Conservation (phyloP, 1,140 invertebrate genomes). For the Diploscapter pachys region DNA sequence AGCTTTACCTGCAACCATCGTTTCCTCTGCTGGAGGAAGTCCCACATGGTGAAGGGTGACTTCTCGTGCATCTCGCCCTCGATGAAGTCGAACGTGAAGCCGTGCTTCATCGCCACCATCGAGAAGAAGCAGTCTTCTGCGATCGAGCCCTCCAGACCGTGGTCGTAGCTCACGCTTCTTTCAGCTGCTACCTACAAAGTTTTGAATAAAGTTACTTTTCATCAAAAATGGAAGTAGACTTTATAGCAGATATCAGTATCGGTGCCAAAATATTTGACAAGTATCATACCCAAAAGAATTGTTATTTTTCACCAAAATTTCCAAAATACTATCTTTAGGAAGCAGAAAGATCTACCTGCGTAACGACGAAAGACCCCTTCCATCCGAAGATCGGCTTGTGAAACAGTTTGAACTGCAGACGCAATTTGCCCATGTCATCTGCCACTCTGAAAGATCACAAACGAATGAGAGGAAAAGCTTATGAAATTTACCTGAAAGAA, state of each 20-base stretch:
- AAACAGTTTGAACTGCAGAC: conserved; percentile 86
- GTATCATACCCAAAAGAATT: too few relatives aligned
- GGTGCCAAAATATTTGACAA: too few relatives aligned
- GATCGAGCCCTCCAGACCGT: conserved; percentile 89
- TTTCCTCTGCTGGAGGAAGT: conserved; percentile 90
- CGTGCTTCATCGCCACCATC: conserved; percentile 72
- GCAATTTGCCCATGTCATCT: conserved; percentile 85
- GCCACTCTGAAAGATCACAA: conserved; percentile 67
- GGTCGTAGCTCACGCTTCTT: conserved; percentile 84
- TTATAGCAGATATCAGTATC: neutral
- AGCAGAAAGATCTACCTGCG: conserved; percentile 64
- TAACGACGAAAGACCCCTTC: conserved; percentile 92
- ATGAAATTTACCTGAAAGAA: conserved; percentile 71
- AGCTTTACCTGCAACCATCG: conserved; percentile 71
- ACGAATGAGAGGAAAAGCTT: neutral
- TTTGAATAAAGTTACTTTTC: neutral
- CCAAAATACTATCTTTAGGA: neutral
- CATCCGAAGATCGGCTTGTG: conserved; percentile 93
- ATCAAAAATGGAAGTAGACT: too few relatives aligned
- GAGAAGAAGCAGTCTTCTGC: conserved; percentile 95
- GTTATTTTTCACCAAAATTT: too few relatives aligned
- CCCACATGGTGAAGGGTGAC: conserved; percentile 88
- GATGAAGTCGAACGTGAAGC: conserved; percentile 78
- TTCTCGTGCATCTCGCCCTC: conserved; percentile 95
- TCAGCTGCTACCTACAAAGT: conserved; percentile 76